Conservation (phyloP, 2,113 vertebrate genomes). For the Mirounga angustirostris region DNA sequence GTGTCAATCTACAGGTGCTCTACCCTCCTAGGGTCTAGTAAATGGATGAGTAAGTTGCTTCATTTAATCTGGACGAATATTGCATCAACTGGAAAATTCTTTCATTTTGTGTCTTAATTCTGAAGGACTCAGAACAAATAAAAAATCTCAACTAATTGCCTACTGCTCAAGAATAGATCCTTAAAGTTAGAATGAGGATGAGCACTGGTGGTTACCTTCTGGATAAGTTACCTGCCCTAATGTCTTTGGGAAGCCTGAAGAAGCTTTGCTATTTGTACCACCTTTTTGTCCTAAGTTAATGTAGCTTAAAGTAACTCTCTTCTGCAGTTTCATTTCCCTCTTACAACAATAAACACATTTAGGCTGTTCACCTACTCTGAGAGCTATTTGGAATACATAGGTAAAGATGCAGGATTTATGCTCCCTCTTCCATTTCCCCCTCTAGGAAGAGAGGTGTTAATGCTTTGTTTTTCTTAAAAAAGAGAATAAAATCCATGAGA, state of each 20-base stretch:
- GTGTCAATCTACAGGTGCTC: not conserved
- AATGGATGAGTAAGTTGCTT: not conserved
- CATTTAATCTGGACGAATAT: not conserved
- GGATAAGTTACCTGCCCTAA: not conserved
- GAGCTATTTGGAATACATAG: not conserved
- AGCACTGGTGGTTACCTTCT: not conserved
- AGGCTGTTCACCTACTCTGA: not conserved
- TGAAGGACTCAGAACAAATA: not conserved
- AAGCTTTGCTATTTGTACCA: not conserved
- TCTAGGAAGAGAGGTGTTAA: not conserved
- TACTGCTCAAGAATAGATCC: not conserved
- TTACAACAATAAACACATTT: not conserved
- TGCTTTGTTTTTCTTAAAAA: slow-evolving; percentile 35
- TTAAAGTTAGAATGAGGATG: not conserved
- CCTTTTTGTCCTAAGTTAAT: slow-evolving; percentile 12
- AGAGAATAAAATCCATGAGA: not conserved
- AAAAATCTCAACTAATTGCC: not conserved
- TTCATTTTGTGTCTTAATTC: slow-evolving; percentile 26
- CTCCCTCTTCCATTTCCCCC: accelerated
- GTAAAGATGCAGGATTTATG: not conserved
- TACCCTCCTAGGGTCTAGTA: not conserved
- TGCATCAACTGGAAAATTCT: not conserved
- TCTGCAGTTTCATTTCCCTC: slow-evolving; percentile 19
- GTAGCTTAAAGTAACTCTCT: slow-evolving; percentile 24
- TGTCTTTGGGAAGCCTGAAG: not conserved